phyloP scores from a whole-genome alignment of 1,140 invertebrate species.

The Homarus americanus region DNA sequence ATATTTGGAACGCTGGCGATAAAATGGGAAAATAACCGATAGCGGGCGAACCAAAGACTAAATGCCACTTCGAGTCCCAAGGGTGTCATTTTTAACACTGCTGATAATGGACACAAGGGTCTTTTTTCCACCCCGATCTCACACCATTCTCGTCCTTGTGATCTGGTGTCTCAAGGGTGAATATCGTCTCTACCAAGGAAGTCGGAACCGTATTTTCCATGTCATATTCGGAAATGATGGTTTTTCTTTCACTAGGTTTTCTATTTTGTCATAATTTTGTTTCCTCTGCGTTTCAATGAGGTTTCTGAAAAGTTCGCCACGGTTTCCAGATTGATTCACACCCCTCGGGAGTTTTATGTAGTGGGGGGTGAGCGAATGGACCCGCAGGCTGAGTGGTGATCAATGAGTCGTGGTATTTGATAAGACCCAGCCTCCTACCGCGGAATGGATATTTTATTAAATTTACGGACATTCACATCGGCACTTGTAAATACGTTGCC shows the following conservation, averaged over 20 bases:
- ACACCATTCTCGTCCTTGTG: constrained; percentile 45
- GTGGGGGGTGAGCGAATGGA: constrained; percentile 35
- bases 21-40: constrained; percentile 61
- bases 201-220: constrained; percentile 73
- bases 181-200: neutral
- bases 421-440: constrained; percentile 70
- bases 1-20: constrained; percentile 66
- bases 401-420: constrained; percentile 74
- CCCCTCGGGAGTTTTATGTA: neutral
- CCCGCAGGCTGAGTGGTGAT: constrained; percentile 60
- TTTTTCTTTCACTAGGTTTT: constrained; percentile 71
- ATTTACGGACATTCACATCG: constrained; percentile 74
- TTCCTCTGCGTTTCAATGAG: constrained; percentile 70
- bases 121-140: constrained; percentile 26
- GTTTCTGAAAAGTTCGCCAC: constrained; percentile 47
- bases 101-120: constrained; percentile 73
- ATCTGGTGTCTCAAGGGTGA: constrained; percentile 35
- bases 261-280: constrained; percentile 72
- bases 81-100: constrained; percentile 74
- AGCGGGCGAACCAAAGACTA: constrained; percentile 71
- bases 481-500: constrained; percentile 69
- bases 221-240: constrained; percentile 74
- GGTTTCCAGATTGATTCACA: constrained; percentile 51
- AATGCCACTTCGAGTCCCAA: constrained; percentile 73
- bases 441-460: constrained; percentile 75